Evolutionary conservation across 2,797 vertebrate species (phyloP).

Genomic region (Gastrophryne carolinensis): DNA sequence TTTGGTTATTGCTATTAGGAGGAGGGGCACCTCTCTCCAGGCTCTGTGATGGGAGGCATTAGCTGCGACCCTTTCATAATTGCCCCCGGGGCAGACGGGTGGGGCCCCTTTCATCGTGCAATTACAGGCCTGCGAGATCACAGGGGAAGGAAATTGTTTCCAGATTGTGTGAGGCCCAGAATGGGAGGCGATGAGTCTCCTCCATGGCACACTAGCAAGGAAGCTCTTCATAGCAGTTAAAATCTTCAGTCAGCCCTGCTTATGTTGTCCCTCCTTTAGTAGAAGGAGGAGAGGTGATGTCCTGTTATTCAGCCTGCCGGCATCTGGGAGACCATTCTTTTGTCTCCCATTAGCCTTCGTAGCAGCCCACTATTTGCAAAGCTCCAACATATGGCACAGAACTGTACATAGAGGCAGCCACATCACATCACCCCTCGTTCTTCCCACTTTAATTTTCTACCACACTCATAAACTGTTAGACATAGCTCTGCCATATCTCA

Average conservation of each 20-base stretch:
- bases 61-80: constrained; percentile 1
- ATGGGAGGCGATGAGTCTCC: too few relatives aligned
- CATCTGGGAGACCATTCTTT: neutral
- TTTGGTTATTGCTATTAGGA: neutral
- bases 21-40: neutral
- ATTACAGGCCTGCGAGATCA: constrained; percentile 16
- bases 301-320: neutral
- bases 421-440: too few relatives aligned
- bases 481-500: too few relatives aligned
- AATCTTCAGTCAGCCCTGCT: too few relatives aligned
- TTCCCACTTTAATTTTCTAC: too few relatives aligned
- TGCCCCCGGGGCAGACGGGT: constrained; percentile 14
- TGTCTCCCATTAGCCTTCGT: too few relatives aligned
- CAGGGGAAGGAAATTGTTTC: constrained; percentile 33
- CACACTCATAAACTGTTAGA: too few relatives aligned
- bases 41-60: neutral
- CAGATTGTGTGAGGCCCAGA: constrained; percentile 19
- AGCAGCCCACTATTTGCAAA: too few relatives aligned
- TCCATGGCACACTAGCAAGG: too few relatives aligned
- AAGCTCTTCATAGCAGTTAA: too few relatives aligned
- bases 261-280: neutral
- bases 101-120: constrained; percentile 18
- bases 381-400: too few relatives aligned
- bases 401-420: too few relatives aligned
- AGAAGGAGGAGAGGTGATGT: neutral